Base-by-base conservation (phyloP, 1,140 invertebrate genomes). In the Nymphalis io region DNA sequence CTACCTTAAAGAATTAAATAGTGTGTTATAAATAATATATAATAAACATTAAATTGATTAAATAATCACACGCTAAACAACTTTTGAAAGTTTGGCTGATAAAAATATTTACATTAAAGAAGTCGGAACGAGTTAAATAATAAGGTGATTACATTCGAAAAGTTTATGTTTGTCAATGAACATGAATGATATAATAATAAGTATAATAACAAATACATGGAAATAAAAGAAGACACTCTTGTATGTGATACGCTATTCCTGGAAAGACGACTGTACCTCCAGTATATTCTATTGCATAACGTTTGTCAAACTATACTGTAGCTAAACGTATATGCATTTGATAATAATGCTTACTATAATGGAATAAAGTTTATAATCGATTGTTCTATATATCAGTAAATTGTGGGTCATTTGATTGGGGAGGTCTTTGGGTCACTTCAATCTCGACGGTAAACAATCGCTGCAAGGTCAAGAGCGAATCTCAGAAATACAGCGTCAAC, bases 391-490 rank as follows among this genome's bases (percentile, higher is more conserved):
- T 16, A 23, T 18, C n/a, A 23, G 21, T 18, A 63, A 63, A 51
- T 66, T 48, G 3, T 66, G 55, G 63, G 46, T 53, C 58, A 68
- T 40, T 40, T 68, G 66, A 68, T 68, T 60, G 58, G 59, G 55
- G 53, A 69, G 70, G 69, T 64, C 69, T 60, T 48, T 40, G 69
- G 78, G 78, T 76, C 75, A 78, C 33, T 60, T 59, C 38, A 60
- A 60, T 70, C 55, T 13, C 5, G 33, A 64, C 61, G 73, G 75
- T 73, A 80, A 82, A 82, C 72, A 80, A 75, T 73, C 75, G 60
- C 48, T 59, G 46, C 72, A 80, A 82, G 80, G 78, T 80, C 80
- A 82, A 80, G 78, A 68, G 70, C 76, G 67, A 59, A 60, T 60
- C 42, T 61, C 38, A 74, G 61, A 51, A 60, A 16, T 68, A 38